Conservation (phyloP, 2,888 invertebrate genomes). For the Biston stratarius region DNA sequence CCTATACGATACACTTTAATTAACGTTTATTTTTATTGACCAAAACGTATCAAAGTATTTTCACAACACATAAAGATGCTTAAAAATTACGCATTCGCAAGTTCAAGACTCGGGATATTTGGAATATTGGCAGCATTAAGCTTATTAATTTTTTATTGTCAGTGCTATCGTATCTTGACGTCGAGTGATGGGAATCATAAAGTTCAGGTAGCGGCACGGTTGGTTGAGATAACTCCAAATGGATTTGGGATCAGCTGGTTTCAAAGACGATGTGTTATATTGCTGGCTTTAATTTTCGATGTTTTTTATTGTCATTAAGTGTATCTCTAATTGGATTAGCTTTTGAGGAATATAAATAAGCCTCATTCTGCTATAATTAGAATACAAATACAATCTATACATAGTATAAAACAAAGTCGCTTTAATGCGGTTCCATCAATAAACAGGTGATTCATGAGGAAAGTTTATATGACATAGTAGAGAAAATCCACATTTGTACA, state of each 20-base stretch:
- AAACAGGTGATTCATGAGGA: too few species aligned
- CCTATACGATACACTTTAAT: slow-evolving; percentile 30
- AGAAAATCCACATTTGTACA: too few species aligned
- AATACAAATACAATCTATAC: neutral
- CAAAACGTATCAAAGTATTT: slow-evolving; percentile 20
- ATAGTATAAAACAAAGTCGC: too few species aligned
- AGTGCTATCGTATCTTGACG: slow-evolving; percentile 36
- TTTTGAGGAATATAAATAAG: neutral
- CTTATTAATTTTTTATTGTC: slow-evolving; percentile 34
- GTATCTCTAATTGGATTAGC: slow-evolving; percentile 13
- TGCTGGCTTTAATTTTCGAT: neutral
- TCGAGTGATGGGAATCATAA: slow-evolving; percentile 21
- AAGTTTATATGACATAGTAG: too few species aligned
- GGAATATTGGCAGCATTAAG: slow-evolving; percentile 3
- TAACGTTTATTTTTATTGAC: slow-evolving; percentile 31
- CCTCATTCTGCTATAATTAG: neutral
- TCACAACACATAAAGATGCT: slow-evolving; percentile 32
- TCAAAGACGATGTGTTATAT: slow-evolving; percentile 1
- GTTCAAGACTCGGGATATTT: slow-evolving; percentile 31
- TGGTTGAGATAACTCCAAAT: slow-evolving; percentile 7
- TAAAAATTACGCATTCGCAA: slow-evolving; percentile 32
- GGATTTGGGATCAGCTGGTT: slow-evolving; percentile 21
- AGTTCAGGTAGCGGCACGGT: slow-evolving; percentile 32
- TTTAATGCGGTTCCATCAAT: too few species aligned
- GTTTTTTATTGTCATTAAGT: neutral